Conservation (phyloP, 1,140 invertebrate species). For the Hyles euphorbiae region DNA sequence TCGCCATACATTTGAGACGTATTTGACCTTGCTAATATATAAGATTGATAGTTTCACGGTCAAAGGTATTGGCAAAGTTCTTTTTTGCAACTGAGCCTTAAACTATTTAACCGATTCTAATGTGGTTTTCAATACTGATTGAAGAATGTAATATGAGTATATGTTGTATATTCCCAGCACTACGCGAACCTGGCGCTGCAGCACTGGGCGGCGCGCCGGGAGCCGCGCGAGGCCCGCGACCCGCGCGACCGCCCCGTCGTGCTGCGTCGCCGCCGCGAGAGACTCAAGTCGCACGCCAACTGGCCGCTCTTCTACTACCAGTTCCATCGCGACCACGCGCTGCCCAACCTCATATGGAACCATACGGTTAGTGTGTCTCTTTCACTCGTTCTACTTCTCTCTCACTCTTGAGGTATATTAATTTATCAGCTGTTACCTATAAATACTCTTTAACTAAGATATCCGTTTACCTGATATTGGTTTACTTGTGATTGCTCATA, state of each 20-base stretch:
- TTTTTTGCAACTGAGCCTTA: too few relatives aligned
- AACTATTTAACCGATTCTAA: too few relatives aligned
- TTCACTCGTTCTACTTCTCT: neutral
- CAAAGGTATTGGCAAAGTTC: too few relatives aligned
- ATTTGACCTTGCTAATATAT: too few relatives aligned
- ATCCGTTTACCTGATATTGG: too few relatives aligned
- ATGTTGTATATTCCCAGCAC: conserved; percentile 44
- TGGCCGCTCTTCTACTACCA: conserved; percentile 97
- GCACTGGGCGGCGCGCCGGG: conserved; percentile 92
- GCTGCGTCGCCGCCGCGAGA: conserved; percentile 90
- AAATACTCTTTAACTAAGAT: too few relatives aligned
- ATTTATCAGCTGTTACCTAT: neutral
- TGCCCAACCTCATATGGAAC: conserved; percentile 99
- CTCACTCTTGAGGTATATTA: neutral
- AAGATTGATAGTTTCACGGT: too few relatives aligned
- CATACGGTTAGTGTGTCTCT: conserved; percentile 82
- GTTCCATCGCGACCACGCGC: conserved; percentile 95
- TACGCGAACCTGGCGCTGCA: conserved; percentile 85
- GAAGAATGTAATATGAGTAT: neutral
- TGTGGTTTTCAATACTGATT: too few relatives aligned
- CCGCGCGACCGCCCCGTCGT: conserved; percentile 88
- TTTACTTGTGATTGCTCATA: too few relatives aligned
- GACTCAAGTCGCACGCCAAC: conserved; percentile 95
- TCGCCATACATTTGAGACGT: too few relatives aligned
- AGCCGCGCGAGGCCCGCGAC: conserved; percentile 55